These are phyloP conservation scores for Stercorarius parasiticus DNA, from an alignment of 2,113 vertebrate species.

Conservation along the genomic window DNA sequence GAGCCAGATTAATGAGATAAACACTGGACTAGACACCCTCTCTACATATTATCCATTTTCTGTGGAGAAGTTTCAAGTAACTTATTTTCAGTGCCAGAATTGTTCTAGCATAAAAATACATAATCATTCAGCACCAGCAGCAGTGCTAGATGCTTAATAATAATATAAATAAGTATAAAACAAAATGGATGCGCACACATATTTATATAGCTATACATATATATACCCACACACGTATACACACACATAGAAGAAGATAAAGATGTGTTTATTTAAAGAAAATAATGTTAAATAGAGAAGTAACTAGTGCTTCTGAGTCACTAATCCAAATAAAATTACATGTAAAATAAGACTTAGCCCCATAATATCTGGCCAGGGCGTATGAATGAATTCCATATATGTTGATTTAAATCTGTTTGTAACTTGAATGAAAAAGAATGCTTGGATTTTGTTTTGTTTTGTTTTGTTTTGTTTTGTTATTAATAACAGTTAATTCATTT, in stretches of 20 bases:
- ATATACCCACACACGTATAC: rapidly evolving
- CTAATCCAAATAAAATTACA: background rate
- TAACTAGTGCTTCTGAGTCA: background rate
- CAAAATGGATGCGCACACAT: background rate
- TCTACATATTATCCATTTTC: background rate
- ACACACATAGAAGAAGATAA: background rate
- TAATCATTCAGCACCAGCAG: background rate
- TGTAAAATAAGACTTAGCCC: background rate
- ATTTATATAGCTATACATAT: background rate
- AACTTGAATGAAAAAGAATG: background rate
- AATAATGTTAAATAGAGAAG: background rate
- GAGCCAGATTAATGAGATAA: slow-evolving; percentile 24
- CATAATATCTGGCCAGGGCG: background rate
- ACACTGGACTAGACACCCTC: background rate
- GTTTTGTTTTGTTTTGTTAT: background rate
- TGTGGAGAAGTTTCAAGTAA: background rate
- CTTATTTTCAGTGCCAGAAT: background rate
- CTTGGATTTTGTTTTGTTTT: background rate
- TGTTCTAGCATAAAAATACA: background rate
- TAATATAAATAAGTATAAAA: background rate
- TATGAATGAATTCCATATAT: background rate
- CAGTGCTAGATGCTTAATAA: background rate
- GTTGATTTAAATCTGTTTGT: background rate
- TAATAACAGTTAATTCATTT: background rate
- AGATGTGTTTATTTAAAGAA: background rate